Conservation (phyloP, 2,888 invertebrate species). For the Camponotus fellah region DNA sequence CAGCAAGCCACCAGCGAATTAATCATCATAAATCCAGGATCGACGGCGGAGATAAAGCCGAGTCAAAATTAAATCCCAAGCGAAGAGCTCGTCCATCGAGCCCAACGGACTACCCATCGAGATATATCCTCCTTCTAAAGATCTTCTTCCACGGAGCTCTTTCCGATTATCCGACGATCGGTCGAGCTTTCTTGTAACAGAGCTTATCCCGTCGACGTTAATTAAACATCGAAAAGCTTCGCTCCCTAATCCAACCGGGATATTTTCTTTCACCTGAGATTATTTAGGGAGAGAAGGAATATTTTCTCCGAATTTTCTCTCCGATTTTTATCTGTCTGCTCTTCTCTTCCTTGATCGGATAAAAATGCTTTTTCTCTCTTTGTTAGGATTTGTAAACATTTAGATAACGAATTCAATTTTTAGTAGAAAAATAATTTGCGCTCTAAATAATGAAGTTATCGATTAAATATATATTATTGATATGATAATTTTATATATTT, state of each 20-base stretch:
- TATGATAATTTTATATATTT: not conserved
- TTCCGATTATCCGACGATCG: constrained; percentile 67
- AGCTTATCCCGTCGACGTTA: constrained; percentile 72
- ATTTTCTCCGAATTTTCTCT: constrained; percentile 16
- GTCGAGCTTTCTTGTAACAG: constrained; percentile 65
- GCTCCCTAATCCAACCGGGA: constrained; percentile 61
- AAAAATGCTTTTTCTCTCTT: not conserved
- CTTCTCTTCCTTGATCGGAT: constrained; percentile 20
- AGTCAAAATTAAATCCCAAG: constrained; percentile 56
- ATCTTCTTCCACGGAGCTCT: constrained; percentile 52
- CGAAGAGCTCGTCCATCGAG: constrained; percentile 48
- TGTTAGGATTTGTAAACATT: not conserved
- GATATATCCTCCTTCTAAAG: constrained; percentile 39
- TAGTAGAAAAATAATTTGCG: not conserved
- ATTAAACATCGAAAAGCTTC: constrained; percentile 72
- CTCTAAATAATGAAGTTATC: not conserved
- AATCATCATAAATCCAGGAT: constrained; percentile 55
- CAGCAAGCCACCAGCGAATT: constrained; percentile 42
- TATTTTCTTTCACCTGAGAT: constrained; percentile 68
- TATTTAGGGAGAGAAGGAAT: constrained; percentile 55
- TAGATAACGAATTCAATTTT: not conserved
- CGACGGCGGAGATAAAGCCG: constrained; percentile 54
- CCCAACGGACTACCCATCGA: constrained; percentile 49
- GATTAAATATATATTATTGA: not conserved
- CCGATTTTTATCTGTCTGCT: constrained; percentile 51